phyloP scores from a whole-genome alignment of 2,797 vertebrate species.

The Cottoperca gobio region DNA sequence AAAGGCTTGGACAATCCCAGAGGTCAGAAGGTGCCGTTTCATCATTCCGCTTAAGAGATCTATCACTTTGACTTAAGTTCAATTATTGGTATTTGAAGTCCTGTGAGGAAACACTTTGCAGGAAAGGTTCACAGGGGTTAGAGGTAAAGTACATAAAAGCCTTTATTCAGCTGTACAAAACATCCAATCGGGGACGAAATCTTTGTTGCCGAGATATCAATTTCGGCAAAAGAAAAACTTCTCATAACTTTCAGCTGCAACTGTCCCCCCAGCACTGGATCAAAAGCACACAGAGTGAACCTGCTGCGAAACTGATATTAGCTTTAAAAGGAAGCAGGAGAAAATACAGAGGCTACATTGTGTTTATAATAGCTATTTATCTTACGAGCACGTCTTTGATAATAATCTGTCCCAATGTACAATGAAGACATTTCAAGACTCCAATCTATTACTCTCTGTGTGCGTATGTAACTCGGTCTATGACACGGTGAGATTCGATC shows the following conservation, averaged over 20 bases:
- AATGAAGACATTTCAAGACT: conserved; percentile 68
- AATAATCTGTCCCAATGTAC: conserved; percentile 64
- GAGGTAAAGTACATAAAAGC: conserved; percentile 45
- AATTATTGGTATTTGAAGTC: conserved; percentile 58
- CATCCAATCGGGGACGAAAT: conserved; percentile 17
- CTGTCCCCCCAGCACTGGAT: conserved; percentile 29
- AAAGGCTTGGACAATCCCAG: conserved; percentile 41
- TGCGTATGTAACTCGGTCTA: too few relatives aligned
- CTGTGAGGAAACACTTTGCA: conserved; percentile 50
- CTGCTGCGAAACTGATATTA: conserved; percentile 60
- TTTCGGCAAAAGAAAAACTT: conserved; percentile 18
- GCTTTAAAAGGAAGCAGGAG: conserved; percentile 24
- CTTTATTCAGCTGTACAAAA: conserved; percentile 37
- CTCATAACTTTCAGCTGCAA: conserved; percentile 36
- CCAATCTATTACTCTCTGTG: conserved; percentile 51
- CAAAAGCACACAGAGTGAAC: conserved; percentile 45
- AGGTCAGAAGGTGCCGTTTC: conserved; percentile 74
- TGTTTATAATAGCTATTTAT: conserved; percentile 54
- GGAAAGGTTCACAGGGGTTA: conserved; percentile 42
- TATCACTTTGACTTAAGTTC: conserved; percentile 59
- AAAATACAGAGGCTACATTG: conserved; percentile 63
- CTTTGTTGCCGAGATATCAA: conserved; percentile 25
- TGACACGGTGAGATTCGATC: conserved; percentile 73
- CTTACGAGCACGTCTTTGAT: conserved; percentile 70
- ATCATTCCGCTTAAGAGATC: conserved; percentile 63